Conservation (phyloP, 2,888 invertebrate species). For the Hyppa rectilinea region DNA sequence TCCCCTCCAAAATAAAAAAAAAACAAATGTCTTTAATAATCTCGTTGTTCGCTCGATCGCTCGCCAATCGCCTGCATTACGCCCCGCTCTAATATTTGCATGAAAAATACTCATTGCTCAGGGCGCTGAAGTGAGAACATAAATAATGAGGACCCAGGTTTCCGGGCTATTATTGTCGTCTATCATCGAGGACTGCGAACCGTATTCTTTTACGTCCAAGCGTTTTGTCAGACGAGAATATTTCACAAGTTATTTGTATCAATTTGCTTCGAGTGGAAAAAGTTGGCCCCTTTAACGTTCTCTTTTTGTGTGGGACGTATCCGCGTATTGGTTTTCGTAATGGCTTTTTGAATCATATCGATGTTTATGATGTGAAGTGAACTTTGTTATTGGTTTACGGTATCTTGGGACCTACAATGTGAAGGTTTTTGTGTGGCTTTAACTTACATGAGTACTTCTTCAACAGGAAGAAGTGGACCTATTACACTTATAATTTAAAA, state of each 20-base stretch:
- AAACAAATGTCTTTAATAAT: constrained; percentile 57
- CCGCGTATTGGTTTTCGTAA: constrained; percentile 53
- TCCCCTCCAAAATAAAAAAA: constrained; percentile 21
- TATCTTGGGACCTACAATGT: constrained; percentile 2
- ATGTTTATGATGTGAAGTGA: constrained; percentile 53
- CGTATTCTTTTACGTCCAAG: constrained; percentile 71
- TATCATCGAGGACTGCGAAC: constrained; percentile 75
- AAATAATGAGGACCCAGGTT: constrained; percentile 82
- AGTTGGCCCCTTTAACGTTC: constrained; percentile 48
- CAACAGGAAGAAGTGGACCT: no score
- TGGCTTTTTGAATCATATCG: constrained; percentile 55
- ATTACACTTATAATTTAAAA: neutral
- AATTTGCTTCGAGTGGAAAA: constrained; percentile 64
- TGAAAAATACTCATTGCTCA: constrained; percentile 80
- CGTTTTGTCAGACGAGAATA: constrained; percentile 66
- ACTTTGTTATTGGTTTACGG: constrained; percentile 45
- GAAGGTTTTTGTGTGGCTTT: neutral
- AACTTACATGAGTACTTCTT: neutral
- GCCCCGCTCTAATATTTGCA: constrained; percentile 79
- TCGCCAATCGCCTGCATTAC: constrained; percentile 64
- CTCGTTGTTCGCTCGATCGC: constrained; percentile 52
- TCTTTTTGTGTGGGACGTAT: constrained; percentile 40
- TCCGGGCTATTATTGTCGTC: constrained; percentile 81
- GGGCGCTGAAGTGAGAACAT: constrained; percentile 81
- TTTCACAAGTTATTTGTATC: constrained; percentile 67